These are phyloP conservation scores for Tubulanus polymorphus DNA, from an alignment of 2,888 invertebrate genomes.

Conservation along the genomic window DNA sequence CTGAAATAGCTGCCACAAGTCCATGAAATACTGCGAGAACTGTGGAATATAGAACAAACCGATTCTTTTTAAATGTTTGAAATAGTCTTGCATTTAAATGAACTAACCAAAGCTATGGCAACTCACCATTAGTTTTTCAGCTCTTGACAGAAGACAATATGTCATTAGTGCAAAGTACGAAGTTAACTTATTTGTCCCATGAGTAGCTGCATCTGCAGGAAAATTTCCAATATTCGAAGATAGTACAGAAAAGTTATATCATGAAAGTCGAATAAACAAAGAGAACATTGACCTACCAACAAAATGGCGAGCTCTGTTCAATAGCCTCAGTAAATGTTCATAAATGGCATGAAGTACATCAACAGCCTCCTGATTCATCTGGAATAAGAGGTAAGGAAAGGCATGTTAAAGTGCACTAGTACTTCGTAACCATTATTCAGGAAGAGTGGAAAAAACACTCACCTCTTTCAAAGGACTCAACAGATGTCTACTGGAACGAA, in stretches of 20 bases:
- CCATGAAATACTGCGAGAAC: conserved; percentile 88
- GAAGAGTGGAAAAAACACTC: conserved; percentile 42
- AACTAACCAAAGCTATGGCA: background rate
- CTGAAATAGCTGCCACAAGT: conserved; percentile 91
- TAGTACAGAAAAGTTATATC: too few species aligned
- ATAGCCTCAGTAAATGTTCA: conserved; percentile 56
- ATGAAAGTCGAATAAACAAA: too few species aligned
- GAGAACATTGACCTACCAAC: conserved; percentile 42
- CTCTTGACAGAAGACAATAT: conserved; percentile 83
- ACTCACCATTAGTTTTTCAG: conserved; percentile 86
- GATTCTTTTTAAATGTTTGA: too few species aligned
- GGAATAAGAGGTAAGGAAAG: conserved; percentile 15
- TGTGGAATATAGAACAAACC: conserved; percentile 53
- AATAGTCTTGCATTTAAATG: too few species aligned
- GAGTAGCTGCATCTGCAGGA: conserved; percentile 57
- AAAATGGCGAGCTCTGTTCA: conserved; percentile 80
- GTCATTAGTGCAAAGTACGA: conserved; percentile 89
- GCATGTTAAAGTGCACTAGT: too few species aligned
- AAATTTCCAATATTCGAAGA: too few species aligned
- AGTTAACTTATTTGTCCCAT: conserved; percentile 86
- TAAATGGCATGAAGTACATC: conserved; percentile 60
- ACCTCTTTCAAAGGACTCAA: conserved; percentile 57
- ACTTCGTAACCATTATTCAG: too few species aligned
- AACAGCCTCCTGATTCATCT: conserved; percentile 61
- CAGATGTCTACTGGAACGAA: conserved; percentile 63